Percentiles rank a stretch among this genome's conserved stretches.
phyloP scores from a whole-genome alignment of 2,113 vertebrate species.

The Neodontobutis hainanensis region DNA sequence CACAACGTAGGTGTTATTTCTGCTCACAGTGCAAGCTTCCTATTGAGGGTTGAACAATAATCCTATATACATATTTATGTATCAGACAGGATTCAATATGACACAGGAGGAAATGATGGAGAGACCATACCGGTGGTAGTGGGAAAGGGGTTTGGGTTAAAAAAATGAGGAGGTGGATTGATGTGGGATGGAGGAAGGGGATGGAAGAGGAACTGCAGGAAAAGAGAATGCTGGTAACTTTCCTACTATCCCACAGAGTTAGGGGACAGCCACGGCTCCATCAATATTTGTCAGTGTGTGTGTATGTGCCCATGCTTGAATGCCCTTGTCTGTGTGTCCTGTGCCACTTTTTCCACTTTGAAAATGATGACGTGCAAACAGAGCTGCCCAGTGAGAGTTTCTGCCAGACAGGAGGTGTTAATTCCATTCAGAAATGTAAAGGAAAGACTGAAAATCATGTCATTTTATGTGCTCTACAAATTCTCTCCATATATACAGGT shows the following conservation, averaged over 20 bases:
- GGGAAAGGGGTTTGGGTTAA: slow-evolving; percentile 19
- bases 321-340: neutral
- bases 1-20: neutral
- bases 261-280: slow-evolving; percentile 45
- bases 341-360: slow-evolving; percentile 46
- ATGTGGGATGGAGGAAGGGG: slow-evolving; percentile 13
- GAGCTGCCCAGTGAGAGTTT: slow-evolving; percentile 42
- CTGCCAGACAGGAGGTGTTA: slow-evolving; percentile 31
- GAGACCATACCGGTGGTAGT: slow-evolving; percentile 20
- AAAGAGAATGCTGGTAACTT: slow-evolving; percentile 50
- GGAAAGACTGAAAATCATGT: neutral
- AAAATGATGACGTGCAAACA: slow-evolving; percentile 37
- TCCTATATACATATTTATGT: neutral
- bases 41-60: neutral
- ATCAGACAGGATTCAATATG: slow-evolving; percentile 17
- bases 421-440: slow-evolving; percentile 36
- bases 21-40: neutral
- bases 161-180: slow-evolving; percentile 29
- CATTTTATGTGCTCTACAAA: slow-evolving; percentile 26
- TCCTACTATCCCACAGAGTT: slow-evolving; percentile 42
- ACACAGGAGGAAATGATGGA: slow-evolving; percentile 35
- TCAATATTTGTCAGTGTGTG: slow-evolving; percentile 42
- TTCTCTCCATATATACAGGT: slow-evolving; percentile 15
- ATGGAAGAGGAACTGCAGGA: slow-evolving; percentile 39
- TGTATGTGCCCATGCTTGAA: slow-evolving; percentile 20